Conservation (phyloP, 1,140 invertebrate genomes). For the Caenorhabditis elegans region DNA sequence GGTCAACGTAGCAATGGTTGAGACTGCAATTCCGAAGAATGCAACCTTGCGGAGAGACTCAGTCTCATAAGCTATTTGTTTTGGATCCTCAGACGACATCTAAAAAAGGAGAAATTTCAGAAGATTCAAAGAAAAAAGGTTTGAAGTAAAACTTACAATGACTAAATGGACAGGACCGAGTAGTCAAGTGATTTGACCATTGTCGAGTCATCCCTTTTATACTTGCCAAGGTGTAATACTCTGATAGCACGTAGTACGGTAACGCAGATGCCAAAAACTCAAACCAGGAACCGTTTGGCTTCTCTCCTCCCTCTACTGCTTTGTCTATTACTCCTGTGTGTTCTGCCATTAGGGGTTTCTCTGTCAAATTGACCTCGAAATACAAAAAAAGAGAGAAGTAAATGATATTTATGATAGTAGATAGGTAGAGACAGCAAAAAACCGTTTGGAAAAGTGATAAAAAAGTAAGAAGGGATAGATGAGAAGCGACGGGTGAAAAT, state of each 20-base stretch:
- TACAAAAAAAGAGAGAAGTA: not conserved
- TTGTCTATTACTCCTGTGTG: not conserved
- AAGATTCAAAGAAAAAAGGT: not conserved
- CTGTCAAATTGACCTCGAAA: slow-evolving; percentile 17
- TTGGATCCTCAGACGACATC: slow-evolving; percentile 40
- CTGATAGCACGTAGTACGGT: slow-evolving; percentile 13
- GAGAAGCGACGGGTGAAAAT: not conserved
- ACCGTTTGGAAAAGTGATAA: slow-evolving; percentile 17
- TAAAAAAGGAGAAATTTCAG: not conserved
- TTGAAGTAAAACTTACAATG: not conserved
- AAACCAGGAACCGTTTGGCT: slow-evolving; percentile 20
- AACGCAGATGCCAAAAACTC: slow-evolving; percentile 14
- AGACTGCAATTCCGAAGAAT: slow-evolving; percentile 51
- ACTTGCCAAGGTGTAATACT: not conserved
- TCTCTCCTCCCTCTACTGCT: not conserved
- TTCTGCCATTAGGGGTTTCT: not conserved
- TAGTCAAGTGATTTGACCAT: slow-evolving; percentile 30
- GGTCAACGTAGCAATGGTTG: slow-evolving; percentile 50
- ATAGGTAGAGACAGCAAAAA: not conserved
- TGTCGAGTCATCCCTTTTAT: not conserved
- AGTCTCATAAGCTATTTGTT: slow-evolving; percentile 36
- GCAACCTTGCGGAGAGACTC: slow-evolving; percentile 49
- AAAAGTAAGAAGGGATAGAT: slow-evolving; percentile 25
- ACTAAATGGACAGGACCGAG: slow-evolving; percentile 26
- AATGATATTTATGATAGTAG: slow-evolving; percentile 4